A percentile compares a stretch with the other conserved stretches of the same genome.
Conservation (phyloP, 2,113 vertebrate genomes). For the Anoplopoma fimbria region DNA sequence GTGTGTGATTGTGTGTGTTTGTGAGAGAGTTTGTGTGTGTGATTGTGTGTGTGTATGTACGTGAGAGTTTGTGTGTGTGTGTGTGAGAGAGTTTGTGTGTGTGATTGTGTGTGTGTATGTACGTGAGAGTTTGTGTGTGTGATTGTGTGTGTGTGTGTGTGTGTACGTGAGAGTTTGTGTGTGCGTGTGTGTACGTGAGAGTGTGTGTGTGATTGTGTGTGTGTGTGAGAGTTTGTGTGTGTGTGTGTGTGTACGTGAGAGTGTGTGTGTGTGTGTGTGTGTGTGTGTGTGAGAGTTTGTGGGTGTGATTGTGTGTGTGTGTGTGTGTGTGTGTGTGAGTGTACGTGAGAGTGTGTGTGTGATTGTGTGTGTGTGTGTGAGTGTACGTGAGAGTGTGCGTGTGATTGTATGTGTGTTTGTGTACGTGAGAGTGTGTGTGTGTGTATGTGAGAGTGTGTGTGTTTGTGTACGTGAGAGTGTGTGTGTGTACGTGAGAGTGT, state of each 20-base stretch:
- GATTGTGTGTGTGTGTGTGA: not conserved
- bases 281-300: no score
- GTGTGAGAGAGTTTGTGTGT: no score
- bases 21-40: not conserved
- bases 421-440: no score
- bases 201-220: no score
- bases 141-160: not conserved
- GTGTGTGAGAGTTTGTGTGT: not conserved
- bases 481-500: not conserved
- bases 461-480: conserved; percentile 45
- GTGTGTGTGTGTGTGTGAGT: not conserved
- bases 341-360: not conserved
- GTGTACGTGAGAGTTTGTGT: not conserved
- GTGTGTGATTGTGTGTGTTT: not conserved
- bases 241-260: not conserved
- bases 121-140: no score
- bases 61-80: no score
- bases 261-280: no score
- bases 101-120: no score
- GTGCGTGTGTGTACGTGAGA: conserved; percentile 8
- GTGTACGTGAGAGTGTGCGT: not conserved
- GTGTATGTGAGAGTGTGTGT: no score
- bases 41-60: not conserved
- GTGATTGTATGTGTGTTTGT: no score
- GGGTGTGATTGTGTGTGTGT: not conserved